Evolutionary conservation across 2,888 invertebrate genomes (phyloP), one percentile per base, ranked within the genome.

Genomic region (Nesidiocoris tenuis): DNA sequence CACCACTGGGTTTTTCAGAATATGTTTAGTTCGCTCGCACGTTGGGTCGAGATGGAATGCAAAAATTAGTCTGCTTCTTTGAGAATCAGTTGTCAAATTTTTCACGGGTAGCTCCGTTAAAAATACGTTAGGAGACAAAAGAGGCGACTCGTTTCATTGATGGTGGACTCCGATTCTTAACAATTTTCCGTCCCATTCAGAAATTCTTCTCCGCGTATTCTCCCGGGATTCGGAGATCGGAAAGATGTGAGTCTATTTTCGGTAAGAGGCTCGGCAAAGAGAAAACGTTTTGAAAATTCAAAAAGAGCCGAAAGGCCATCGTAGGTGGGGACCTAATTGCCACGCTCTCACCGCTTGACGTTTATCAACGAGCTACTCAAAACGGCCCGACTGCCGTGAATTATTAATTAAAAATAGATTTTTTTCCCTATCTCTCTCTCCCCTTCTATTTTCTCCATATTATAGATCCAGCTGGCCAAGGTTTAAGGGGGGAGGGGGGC

Each of bases 331-430:
- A 56, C 70, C 70, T 70, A 70, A 70, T 70, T 25, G 70, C 70
- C 59, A 23, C n/a, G 17, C 24, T 57, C 57, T 17, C 59, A 19
- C 59, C 59, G 59, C 25, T 59, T 57, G 70, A 70, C 70, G 59
- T 70, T 70, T 70, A 70, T 70, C 70, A 70, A 70, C 70, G 70
- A 70, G 59, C 70, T 59, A 2, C 59, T 70, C 59, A 61, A 24
- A 70, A 17, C 59, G 61, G 70, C 59, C 7, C 24, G 59, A 61
- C 57, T 23, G 59, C 70, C 70, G 61, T 70, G 70, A 70, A 70
- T 70, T 70, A 70, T 70, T 59, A 70, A 70, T 70, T 70, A 70
- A 70, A 70, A 70, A 70, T 70, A 70, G 70, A 68, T 68, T 68
- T 70, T 70, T 56, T 23, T 65, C 19, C 12, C 39, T 39, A 24